phyloP scores from a whole-genome alignment of 2,888 invertebrate genomes.

The Crioceris asparagi region DNA sequence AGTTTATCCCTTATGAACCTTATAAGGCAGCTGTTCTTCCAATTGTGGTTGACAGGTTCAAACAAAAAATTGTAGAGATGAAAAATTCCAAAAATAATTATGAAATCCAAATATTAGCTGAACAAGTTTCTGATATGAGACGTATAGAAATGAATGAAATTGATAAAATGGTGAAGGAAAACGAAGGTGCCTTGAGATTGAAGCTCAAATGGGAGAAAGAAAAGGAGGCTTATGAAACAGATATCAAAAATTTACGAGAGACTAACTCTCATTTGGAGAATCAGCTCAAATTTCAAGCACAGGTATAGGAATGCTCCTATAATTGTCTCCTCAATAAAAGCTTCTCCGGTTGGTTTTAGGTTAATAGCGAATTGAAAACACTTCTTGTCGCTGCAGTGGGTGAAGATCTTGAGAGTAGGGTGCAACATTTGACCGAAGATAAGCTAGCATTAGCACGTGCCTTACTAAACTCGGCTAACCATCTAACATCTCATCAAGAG shows the following conservation, averaged over 20 bases:
- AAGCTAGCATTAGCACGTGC: conserved; percentile 81
- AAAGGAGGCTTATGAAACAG: conserved; percentile 45
- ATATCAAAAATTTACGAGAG: conserved; percentile 51
- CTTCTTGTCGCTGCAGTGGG: conserved; percentile 90
- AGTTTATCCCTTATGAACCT: conserved; percentile 81
- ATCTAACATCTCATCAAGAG: conserved; percentile 80
- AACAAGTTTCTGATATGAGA: conserved; percentile 60
- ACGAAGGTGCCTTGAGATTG: conserved; percentile 8
- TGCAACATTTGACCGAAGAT: conserved; percentile 85
- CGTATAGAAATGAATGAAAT: conserved; percentile 49
- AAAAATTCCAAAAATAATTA: conserved; percentile 39
- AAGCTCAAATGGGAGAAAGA: conserved; percentile 37
- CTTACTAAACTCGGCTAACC: conserved; percentile 73
- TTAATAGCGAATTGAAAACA: conserved; percentile 86
- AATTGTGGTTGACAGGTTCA: conserved; percentile 43
- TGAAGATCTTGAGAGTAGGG: conserved; percentile 81
- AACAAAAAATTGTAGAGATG: conserved; percentile 16
- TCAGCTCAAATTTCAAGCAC: conserved; percentile 77
- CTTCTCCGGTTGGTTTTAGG: conserved; percentile 40
- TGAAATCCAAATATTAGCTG: conserved; percentile 49
- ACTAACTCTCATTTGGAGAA: conserved; percentile 65
- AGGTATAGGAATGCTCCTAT: conserved; percentile 37
- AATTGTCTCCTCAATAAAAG: conserved; percentile 1
- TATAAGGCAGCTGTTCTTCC: conserved; percentile 78
- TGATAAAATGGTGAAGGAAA: conserved; percentile 35